Percentiles rank a stretch among this genome's conserved stretches.
Evolutionary conservation across 1,140 invertebrate species (phyloP).

Genomic region (Leptestheria dahalacensis): DNA sequence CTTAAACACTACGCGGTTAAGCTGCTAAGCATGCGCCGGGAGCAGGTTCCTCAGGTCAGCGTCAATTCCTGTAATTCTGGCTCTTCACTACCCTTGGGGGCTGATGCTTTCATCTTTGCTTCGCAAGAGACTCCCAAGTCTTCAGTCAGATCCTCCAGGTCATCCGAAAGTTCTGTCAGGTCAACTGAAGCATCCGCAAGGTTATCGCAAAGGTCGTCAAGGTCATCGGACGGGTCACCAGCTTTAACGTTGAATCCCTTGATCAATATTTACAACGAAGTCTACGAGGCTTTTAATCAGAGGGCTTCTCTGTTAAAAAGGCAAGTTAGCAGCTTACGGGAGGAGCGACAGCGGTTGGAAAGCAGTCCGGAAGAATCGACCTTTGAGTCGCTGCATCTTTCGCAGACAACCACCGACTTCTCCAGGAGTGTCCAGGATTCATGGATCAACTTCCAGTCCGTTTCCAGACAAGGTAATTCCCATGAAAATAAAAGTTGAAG

Average conservation of each 20-base stretch:
- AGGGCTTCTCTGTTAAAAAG: not conserved
- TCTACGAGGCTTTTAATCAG: constrained; percentile 6
- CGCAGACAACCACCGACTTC: not conserved
- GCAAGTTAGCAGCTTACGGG: not conserved
- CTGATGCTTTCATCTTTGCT: constrained; percentile 2
- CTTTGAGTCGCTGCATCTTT: not conserved
- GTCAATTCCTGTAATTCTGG: not conserved
- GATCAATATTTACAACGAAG: constrained; percentile 2
- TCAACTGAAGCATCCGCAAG: too few species aligned
- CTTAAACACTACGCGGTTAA: constrained; percentile 4
- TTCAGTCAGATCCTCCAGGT: too few species aligned
- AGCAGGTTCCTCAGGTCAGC: not conserved
- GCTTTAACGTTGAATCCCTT: not conserved
- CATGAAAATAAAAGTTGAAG: too few species aligned
- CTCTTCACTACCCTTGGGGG: not conserved
- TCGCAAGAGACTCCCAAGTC: too few species aligned
- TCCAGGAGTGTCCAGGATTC: too few species aligned
- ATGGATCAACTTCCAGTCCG: too few species aligned
- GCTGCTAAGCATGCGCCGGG: not conserved
- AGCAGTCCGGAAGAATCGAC: not conserved
- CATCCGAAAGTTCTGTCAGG: too few species aligned
- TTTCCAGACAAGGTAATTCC: too few species aligned
- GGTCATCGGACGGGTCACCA: too few species aligned
- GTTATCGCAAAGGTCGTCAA: too few species aligned
- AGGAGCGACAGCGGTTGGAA: not conserved